Evolutionary conservation across 2,888 invertebrate genomes (phyloP).

Genomic region (Tyria jacobaeae): DNA sequence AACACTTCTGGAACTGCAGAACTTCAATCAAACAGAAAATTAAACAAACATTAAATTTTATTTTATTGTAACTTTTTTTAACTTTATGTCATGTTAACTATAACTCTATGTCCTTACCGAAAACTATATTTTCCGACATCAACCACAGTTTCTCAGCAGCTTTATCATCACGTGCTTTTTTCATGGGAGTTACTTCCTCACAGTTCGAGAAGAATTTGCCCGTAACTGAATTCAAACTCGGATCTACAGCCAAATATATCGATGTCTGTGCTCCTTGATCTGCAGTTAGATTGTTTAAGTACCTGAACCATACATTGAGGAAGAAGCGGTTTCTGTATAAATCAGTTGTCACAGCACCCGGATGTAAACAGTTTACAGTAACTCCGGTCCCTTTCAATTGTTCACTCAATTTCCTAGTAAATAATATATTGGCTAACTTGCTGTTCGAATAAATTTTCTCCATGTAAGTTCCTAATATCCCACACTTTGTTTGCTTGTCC

Average conservation of each 20-base stretch:
- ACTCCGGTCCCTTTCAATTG: constrained; percentile 88
- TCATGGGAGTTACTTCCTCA: constrained; percentile 83
- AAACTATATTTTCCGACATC: constrained; percentile 82
- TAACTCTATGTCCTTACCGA: constrained; percentile 8
- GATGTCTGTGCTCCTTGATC: constrained; percentile 92
- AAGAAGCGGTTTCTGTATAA: constrained; percentile 88
- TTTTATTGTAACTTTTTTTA: too few species aligned
- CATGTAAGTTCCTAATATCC: neutral
- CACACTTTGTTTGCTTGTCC: constrained; percentile 86
- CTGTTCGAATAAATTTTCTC: constrained; percentile 85
- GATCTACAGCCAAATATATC: constrained; percentile 89
- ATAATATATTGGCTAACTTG: constrained; percentile 91
- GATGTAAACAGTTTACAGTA: constrained; percentile 92
- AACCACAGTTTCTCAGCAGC: constrained; percentile 93
- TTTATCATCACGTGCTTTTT: constrained; percentile 87
- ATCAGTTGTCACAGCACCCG: constrained; percentile 92
- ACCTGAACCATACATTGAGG: constrained; percentile 86
- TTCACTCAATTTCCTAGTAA: constrained; percentile 89
- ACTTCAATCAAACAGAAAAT: too few species aligned
- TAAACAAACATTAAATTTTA: too few species aligned
- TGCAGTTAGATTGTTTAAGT: constrained; percentile 40
- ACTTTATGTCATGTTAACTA: constrained; percentile 9
- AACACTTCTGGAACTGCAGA: too few species aligned
- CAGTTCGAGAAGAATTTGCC: constrained; percentile 93
- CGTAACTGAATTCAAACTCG: constrained; percentile 88